A percentile compares a stretch with the other conserved stretches of the same genome.
These are phyloP conservation scores for Andrena praecox DNA, from an alignment of 2,888 invertebrate species.

Conservation along the genomic window DNA sequence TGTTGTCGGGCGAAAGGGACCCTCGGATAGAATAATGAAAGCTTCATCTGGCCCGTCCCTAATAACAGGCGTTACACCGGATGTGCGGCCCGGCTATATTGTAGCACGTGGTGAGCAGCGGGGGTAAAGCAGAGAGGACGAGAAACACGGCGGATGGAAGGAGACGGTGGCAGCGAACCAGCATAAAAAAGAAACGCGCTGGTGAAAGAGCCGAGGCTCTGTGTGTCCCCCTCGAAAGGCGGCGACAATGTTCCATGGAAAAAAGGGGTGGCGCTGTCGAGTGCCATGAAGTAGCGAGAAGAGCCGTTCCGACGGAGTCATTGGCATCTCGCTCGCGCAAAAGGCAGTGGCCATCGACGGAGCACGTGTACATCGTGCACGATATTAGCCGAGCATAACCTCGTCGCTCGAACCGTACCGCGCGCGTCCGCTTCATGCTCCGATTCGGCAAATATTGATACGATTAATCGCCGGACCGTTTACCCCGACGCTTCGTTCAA, in stretches of 20 bases:
- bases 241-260: constrained; percentile 53
- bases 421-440: constrained; percentile 65
- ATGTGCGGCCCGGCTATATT: constrained; percentile 74
- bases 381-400: constrained; percentile 54
- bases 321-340: constrained; percentile 8
- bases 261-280: constrained; percentile 53
- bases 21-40: constrained; percentile 69
- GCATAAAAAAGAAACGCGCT: constrained; percentile 17
- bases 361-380: constrained; percentile 24
- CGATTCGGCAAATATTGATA: constrained; percentile 80
- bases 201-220: constrained; percentile 67
- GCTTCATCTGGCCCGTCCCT: constrained; percentile 69
- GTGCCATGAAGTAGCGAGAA: constrained; percentile 24
- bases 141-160: constrained; percentile 24
- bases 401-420: constrained; percentile 51
- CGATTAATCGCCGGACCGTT: constrained; percentile 79
- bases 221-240: constrained; percentile 42
- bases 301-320: constrained; percentile 12
- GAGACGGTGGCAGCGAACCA: constrained; percentile 14
- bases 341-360: constrained; percentile 15
- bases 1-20: constrained; percentile 59
- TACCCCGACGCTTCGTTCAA: constrained; percentile 61
- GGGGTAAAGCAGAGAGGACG: constrained; percentile 26
- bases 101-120: constrained; percentile 70
- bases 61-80: constrained; percentile 75